These are phyloP conservation scores for Nemapogon koenigi DNA, from an alignment of 2,888 invertebrate genomes.

Conservation along the genomic window DNA sequence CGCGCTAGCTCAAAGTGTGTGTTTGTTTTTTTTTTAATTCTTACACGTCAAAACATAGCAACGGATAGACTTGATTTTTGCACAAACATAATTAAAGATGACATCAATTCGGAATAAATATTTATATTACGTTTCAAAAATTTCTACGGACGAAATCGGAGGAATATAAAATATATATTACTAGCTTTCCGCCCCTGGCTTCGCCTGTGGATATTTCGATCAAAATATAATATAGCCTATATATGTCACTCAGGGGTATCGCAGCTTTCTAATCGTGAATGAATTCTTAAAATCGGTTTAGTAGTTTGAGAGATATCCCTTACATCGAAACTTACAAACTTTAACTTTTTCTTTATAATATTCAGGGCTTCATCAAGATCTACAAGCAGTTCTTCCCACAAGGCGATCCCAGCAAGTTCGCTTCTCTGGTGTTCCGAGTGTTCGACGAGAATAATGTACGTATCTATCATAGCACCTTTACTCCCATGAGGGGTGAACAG, in stretches of 20 bases:
- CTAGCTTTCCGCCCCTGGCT: too few species aligned
- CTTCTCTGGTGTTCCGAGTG: constrained; percentile 96
- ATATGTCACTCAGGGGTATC: not conserved
- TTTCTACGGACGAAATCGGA: not conserved
- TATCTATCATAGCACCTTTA: too few species aligned
- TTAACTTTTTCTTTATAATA: constrained; percentile 21
- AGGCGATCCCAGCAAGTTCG: constrained; percentile 99
- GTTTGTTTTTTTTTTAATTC: not conserved
- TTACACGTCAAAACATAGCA: too few species aligned
- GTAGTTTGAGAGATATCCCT: too few species aligned
- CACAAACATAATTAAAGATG: not conserved
- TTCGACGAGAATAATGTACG: constrained; percentile 99
- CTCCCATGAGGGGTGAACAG: too few species aligned
- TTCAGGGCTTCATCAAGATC: constrained; percentile 97
- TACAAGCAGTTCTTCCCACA: constrained; percentile 99
- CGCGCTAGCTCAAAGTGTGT: not conserved
- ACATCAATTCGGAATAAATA: not conserved
- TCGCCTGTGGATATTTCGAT: too few species aligned
- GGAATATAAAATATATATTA: too few species aligned
- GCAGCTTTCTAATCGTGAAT: too few species aligned
- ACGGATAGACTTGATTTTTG: not conserved
- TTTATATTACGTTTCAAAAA: not conserved
- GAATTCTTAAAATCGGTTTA: too few species aligned
- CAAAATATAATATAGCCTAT: not conserved
- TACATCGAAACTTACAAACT: too few species aligned